phyloP scores from a whole-genome alignment of 2,113 vertebrate genomes.

The Polypterus senegalus region DNA sequence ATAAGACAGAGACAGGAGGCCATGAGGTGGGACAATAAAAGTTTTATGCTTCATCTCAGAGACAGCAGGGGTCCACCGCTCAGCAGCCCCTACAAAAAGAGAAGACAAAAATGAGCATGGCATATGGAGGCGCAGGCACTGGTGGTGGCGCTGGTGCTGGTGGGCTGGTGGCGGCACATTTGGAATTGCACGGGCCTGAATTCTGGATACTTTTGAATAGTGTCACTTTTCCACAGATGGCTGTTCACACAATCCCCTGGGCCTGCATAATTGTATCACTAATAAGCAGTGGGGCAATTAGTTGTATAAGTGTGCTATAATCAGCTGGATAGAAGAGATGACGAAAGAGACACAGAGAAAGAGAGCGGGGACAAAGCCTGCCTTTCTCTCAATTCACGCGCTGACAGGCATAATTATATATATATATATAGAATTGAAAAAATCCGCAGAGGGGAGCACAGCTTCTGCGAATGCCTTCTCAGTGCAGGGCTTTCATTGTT shows the following conservation, averaged over 20 bases:
- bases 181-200: constrained; percentile 86
- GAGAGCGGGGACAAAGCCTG: constrained; percentile 72
- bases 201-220: constrained; percentile 91
- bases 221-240: constrained; percentile 90
- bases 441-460: constrained; percentile 63
- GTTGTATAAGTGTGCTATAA: constrained; percentile 95
- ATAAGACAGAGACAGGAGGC: no score
- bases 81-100: no score
- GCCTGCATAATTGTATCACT: constrained; percentile 97
- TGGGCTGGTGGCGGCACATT: constrained; percentile 57
- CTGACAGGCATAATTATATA: constrained; percentile 95
- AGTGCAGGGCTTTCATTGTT: constrained; percentile 52
- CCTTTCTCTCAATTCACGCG: constrained; percentile 73
- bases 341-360: constrained; percentile 65
- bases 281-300: constrained; percentile 99
- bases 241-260: constrained; percentile 81
- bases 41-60: no score
- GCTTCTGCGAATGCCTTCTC: constrained; percentile 69
- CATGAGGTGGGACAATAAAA: no score
- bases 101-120: constrained; percentile 53
- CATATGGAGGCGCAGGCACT: constrained; percentile 56
- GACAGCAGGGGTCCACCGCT: no score
- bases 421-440: constrained; percentile 91
- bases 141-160: no score
- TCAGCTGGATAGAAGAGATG: constrained; percentile 84